Percentiles rank a stretch among this genome's conserved stretches.
Evolutionary conservation across 2,888 invertebrate genomes (phyloP).

Genomic region (Acrobasis consociella): DNA sequence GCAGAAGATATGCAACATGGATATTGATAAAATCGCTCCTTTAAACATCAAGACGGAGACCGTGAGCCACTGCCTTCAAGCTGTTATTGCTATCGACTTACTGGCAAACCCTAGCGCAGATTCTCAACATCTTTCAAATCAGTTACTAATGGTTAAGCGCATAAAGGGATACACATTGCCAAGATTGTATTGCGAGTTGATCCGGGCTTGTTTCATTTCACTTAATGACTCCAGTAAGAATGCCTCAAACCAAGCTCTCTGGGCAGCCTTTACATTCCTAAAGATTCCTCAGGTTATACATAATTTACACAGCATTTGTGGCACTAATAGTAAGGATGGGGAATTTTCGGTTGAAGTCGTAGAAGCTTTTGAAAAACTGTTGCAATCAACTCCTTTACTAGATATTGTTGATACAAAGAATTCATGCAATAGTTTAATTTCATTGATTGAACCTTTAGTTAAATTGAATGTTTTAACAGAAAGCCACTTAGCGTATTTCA

Average conservation of each 20-base stretch:
- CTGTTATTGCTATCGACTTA: slow-evolving; percentile 92
- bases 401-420: slow-evolving; percentile 95
- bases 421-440: slow-evolving; percentile 93
- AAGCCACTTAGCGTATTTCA: slow-evolving; percentile 87
- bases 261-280: slow-evolving; percentile 97
- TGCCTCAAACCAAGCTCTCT: slow-evolving; percentile 91
- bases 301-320: slow-evolving; percentile 84
- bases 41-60: slow-evolving; percentile 83
- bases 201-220: slow-evolving; percentile 94
- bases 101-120: slow-evolving; percentile 93
- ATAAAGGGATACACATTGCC: slow-evolving; percentile 92
- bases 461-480: slow-evolving; percentile 91
- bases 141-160: slow-evolving; percentile 92
- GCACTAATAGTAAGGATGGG: slow-evolving; percentile 80
- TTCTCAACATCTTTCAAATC: slow-evolving; percentile 90
- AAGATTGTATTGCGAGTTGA: slow-evolving; percentile 93
- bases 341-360: slow-evolving; percentile 90
- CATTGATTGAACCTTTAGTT: slow-evolving; percentile 90
- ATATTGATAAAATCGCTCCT: slow-evolving; percentile 83
- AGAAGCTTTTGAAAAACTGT: slow-evolving; percentile 91
- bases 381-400: slow-evolving; percentile 91
- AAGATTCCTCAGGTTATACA: slow-evolving; percentile 93
- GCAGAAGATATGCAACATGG: slow-evolving; percentile 84
- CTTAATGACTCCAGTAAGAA: slow-evolving; percentile 93
- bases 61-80: slow-evolving; percentile 89